Evolutionary conservation across 2,113 vertebrate genomes (phyloP), one percentile per base, ranked within the genome.

Genomic region (Phylloscopus trochiloides): DNA sequence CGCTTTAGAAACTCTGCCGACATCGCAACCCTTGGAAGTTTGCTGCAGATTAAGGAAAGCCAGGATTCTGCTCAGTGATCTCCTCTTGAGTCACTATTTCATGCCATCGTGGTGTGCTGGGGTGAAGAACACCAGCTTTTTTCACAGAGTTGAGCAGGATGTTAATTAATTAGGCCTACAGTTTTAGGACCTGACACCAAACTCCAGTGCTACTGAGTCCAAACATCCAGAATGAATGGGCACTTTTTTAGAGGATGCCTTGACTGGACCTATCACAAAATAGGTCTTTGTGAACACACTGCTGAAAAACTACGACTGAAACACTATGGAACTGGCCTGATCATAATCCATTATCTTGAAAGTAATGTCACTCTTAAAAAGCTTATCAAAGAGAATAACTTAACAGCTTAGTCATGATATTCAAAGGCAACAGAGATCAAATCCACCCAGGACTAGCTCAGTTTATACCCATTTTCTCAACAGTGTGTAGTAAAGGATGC

Each of bases 181-280:
- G 42, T 93, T 94, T 95, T 77, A 81, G 82, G 86, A 81, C 43
- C 68, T 55, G 85, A 91, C 74, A 77, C 54, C 71, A 68, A 96
- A 88, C 78, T 74, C 73, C 51, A 66, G 63, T 36, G 55, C 26
- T 40, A 26, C 71, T 1, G 21, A 83, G 70, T 13, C 75, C 72
- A 74, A 95, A 86, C 20, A 34, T 43, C 26, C 32, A 55, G 48
- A 83, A 74, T 61, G 59, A 97, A 96, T 26, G 31, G 59, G 7
- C 8, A 72, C 34, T 43, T 90, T 55, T 94, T 88, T 13, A 78
- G 76, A 88, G 18, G 66, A 90, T 79, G 54, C 38, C 66, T 90
- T 52, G 54, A 80, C 67, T 48, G 34, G 67, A 20, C 68, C 55
- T 47, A 57, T 67, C 72, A 86, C 86, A 92, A 80, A 93, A 80